phyloP scores from a whole-genome alignment of 1,140 invertebrate species.

The Macrotrachela quadricornifera region DNA sequence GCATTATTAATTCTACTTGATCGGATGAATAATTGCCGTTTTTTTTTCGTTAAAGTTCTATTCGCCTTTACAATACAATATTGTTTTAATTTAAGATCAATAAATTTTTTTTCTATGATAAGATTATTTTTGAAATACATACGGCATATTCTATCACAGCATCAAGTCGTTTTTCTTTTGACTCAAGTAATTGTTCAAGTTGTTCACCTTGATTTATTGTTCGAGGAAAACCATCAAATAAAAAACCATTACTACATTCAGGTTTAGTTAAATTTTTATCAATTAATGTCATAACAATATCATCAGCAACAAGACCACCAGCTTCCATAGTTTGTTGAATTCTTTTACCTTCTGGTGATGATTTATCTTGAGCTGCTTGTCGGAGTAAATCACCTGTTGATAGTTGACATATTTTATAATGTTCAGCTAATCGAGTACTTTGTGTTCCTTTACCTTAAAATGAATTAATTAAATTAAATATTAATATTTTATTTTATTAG shows the following conservation, averaged over 20 bases:
- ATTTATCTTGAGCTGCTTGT: slow-evolving; percentile 41
- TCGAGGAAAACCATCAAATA: slow-evolving; percentile 86
- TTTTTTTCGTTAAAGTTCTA: no score
- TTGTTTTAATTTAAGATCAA: no score
- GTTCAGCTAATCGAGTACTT: slow-evolving; percentile 44
- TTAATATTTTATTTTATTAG: not conserved
- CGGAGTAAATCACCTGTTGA: slow-evolving; percentile 46
- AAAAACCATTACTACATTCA: slow-evolving; percentile 75
- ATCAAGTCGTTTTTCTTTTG: no score
- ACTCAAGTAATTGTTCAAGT: slow-evolving; percentile 19
- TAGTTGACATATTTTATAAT: slow-evolving; percentile 78
- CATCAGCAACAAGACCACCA: slow-evolving; percentile 70
- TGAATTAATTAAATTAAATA: slow-evolving; percentile 5
- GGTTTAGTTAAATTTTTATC: slow-evolving; percentile 69
- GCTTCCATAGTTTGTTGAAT: slow-evolving; percentile 73
- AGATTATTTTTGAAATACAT: no score
- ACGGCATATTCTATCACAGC: no score
- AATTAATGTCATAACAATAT: slow-evolving; percentile 84
- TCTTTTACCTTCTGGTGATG: slow-evolving; percentile 52
- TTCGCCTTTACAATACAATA: no score
- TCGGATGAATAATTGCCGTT: no score
- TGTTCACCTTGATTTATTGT: slow-evolving; percentile 80
- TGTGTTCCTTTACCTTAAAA: slow-evolving; percentile 45
- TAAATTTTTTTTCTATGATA: no score
- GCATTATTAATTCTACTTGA: no score